phyloP scores from a whole-genome alignment of 1,140 invertebrate species.

The Conus betulinus region DNA sequence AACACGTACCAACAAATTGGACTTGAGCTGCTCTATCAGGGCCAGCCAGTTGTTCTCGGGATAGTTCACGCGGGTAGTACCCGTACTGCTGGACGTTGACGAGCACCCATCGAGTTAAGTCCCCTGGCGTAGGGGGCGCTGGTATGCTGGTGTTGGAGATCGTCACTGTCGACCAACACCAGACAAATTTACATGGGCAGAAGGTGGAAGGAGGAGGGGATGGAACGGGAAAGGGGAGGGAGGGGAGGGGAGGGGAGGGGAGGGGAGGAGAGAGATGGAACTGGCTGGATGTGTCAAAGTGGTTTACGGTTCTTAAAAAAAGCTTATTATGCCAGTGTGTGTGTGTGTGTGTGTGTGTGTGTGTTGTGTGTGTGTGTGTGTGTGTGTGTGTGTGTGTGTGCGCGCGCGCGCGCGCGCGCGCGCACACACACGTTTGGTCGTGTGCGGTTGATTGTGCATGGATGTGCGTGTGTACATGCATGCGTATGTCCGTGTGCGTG shows the following conservation, averaged over 20 bases:
- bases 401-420: too few species aligned
- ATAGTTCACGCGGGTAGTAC: conserved; percentile 90
- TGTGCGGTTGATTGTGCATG: too few species aligned
- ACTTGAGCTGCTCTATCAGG: conserved; percentile 71
- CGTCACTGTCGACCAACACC: background rate
- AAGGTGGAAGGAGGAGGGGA: background rate
- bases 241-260: too few species aligned
- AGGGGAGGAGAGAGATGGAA: background rate
- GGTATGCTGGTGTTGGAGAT: background rate
- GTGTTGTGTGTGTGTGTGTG: too few species aligned
- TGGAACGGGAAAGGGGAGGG: background rate
- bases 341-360: too few species aligned
- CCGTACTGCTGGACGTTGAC: conserved; percentile 82
- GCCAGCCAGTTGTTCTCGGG: conserved; percentile 78
- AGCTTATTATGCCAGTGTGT: too few species aligned
- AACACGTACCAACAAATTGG: conserved; percentile 79
- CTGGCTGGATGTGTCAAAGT: background rate
- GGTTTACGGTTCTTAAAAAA: too few species aligned
- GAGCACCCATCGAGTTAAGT: conserved; percentile 46
- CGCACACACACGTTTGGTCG: too few species aligned
- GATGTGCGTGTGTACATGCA: too few species aligned
- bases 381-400: too few species aligned
- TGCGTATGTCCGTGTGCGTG: too few species aligned
- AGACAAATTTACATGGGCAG: background rate
- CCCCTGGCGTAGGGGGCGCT: background rate